phyloP scores from a whole-genome alignment of 2,888 invertebrate species.

The Aquatica leii region DNA sequence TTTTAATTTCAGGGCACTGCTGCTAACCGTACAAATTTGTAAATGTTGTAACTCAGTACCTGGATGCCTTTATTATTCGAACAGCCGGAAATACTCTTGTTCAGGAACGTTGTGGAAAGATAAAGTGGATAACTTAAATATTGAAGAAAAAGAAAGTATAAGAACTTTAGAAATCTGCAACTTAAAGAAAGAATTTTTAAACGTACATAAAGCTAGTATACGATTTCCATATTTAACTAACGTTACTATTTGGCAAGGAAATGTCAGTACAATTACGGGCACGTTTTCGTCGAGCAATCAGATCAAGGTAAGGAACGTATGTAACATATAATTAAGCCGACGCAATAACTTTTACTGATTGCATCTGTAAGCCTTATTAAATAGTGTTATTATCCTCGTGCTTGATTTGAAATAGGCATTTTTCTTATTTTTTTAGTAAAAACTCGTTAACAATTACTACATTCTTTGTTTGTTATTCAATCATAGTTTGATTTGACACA shows the following conservation, averaged over 20 bases:
- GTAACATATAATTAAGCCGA: background rate
- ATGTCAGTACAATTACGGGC: conserved; percentile 11
- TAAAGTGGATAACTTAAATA: background rate
- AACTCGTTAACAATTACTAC: too few species aligned
- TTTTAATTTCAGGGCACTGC: conserved; percentile 6
- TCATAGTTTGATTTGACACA: too few species aligned
- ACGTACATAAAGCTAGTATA: conserved; percentile 4
- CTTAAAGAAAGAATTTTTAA: background rate
- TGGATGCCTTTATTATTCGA: conserved; percentile 11
- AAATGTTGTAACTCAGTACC: background rate
- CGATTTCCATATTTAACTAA: conserved; percentile 21
- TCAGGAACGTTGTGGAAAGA: conserved; percentile 6
- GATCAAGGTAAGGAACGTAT: conserved; percentile 33
- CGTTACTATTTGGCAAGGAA: conserved; percentile 22
- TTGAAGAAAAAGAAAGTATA: background rate
- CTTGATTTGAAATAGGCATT: too few species aligned
- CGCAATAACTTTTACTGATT: background rate
- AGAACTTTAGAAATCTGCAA: conserved; percentile 20
- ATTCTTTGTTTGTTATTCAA: too few species aligned
- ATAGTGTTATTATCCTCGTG: too few species aligned
- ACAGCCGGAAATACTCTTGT: conserved; percentile 5
- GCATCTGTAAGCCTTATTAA: too few species aligned
- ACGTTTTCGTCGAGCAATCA: conserved; percentile 23
- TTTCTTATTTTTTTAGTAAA: too few species aligned
- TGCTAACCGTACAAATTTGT: background rate